Percentiles rank a stretch among this genome's conserved stretches.
phyloP scores from a whole-genome alignment of 2,113 vertebrate genomes.

The Marmota flaviventris region DNA sequence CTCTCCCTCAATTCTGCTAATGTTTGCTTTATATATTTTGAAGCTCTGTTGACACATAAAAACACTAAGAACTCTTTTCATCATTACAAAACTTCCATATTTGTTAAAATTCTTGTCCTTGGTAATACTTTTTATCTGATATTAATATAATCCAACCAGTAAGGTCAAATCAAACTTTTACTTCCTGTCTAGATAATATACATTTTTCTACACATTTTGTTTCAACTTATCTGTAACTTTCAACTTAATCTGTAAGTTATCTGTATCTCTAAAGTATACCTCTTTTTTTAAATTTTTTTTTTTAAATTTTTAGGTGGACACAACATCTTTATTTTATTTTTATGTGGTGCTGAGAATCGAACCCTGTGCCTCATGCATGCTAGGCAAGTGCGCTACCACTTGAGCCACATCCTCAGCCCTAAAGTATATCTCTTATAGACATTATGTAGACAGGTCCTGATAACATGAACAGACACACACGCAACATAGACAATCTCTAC shows the following conservation, averaged over 20 bases:
- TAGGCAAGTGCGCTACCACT: too few species aligned
- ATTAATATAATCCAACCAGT: neutral
- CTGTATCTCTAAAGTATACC: neutral
- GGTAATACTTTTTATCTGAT: neutral
- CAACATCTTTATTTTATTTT: too few species aligned
- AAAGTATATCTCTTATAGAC: neutral
- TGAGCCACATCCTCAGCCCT: too few species aligned
- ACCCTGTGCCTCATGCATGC: too few species aligned
- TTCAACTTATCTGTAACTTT: neutral
- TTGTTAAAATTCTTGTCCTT: neutral
- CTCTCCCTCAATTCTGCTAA: neutral
- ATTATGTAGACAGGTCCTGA: neutral
- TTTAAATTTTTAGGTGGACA: too few species aligned
- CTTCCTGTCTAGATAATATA: neutral
- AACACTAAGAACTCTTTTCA: conserved; percentile 5
- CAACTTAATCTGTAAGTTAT: too few species aligned
- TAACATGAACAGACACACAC: neutral
- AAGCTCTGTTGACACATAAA: conserved; percentile 9
- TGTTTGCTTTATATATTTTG: neutral
- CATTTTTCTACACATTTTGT: neutral
- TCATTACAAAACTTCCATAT: neutral
- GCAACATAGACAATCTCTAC: neutral
- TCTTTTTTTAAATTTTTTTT: too few species aligned
- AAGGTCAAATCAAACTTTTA: neutral
- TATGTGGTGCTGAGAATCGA: too few species aligned